These are phyloP conservation scores for Brachypodius melanocephalos DNA, from an alignment of 2,113 vertebrate genomes.

Conservation along the genomic window DNA sequence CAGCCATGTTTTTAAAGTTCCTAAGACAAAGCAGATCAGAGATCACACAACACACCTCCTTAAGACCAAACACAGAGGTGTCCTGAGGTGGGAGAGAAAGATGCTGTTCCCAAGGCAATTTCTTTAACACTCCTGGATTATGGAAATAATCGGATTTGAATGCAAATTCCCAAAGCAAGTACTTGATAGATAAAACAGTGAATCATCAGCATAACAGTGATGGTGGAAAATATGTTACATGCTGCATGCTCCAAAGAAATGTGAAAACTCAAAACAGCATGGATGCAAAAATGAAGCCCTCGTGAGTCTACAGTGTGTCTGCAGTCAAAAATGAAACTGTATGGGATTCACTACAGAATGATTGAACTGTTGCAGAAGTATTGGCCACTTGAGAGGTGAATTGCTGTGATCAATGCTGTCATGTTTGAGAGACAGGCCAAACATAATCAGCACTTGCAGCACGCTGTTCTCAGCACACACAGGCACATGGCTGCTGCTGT, in stretches of 20 bases:
- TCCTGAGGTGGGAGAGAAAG: not conserved
- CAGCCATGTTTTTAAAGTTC: not conserved
- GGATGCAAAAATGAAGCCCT: not conserved
- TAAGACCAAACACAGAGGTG: not conserved
- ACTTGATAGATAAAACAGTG: not conserved
- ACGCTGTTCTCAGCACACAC: not conserved
- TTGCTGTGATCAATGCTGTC: not conserved
- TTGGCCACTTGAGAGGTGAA: not conserved
- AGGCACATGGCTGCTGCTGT: not conserved
- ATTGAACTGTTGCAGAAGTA: not conserved
- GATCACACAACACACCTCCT: not conserved
- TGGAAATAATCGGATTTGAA: constrained; percentile 12
- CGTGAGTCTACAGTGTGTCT: not conserved
- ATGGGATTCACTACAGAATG: not conserved
- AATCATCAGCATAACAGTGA: not conserved
- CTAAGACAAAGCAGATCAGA: not conserved
- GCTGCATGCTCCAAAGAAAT: not conserved
- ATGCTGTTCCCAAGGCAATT: not conserved
- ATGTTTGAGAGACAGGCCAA: not conserved
- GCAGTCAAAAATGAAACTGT: not conserved
- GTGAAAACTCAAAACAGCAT: not conserved
- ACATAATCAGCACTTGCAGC: not conserved
- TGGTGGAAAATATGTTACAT: not conserved
- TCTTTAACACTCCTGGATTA: not conserved
- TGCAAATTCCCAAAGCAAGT: not conserved